Evolutionary conservation across 2,888 invertebrate genomes (phyloP).

Genomic region (Ophioninae sp.): DNA sequence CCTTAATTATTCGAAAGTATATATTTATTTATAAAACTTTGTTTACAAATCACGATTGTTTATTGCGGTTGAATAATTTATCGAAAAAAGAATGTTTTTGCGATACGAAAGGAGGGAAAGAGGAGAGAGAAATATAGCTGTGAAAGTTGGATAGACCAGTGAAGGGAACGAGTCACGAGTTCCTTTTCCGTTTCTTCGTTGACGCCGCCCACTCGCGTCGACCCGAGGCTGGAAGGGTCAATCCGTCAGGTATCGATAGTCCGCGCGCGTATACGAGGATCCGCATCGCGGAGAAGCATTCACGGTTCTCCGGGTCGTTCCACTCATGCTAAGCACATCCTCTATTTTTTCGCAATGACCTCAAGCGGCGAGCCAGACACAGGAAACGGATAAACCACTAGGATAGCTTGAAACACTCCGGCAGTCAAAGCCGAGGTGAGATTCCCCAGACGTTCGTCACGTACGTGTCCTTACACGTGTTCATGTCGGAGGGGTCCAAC

Average conservation of each 20-base stretch:
- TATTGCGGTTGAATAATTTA: too few species aligned
- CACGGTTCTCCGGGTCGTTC: conserved; percentile 58
- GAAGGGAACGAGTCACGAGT: conserved; percentile 67
- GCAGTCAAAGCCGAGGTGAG: background rate
- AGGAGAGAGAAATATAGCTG: background rate
- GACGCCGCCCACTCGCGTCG: conserved; percentile 69
- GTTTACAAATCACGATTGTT: too few species aligned
- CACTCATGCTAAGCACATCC: conserved; percentile 62
- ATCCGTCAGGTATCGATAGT: conserved; percentile 73
- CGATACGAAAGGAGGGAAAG: conserved; percentile 1
- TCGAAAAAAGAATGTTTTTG: background rate
- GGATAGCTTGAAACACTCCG: conserved; percentile 24
- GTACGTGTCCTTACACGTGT: conserved; percentile 38
- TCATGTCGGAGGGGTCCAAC: background rate
- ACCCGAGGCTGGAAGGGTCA: conserved; percentile 67
- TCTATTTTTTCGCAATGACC: conserved; percentile 27
- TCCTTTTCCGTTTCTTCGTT: conserved; percentile 68
- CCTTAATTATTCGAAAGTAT: too few species aligned
- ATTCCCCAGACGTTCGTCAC: conserved; percentile 37
- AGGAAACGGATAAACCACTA: conserved; percentile 8
- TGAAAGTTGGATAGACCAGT: background rate
- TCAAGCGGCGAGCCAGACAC: conserved; percentile 10
- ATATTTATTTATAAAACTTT: too few species aligned
- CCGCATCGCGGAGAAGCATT: conserved; percentile 57
- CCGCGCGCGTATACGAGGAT: conserved; percentile 67